Evolutionary conservation across 1,140 invertebrate genomes (phyloP).

Genomic region (Saxidomus purpurata): DNA sequence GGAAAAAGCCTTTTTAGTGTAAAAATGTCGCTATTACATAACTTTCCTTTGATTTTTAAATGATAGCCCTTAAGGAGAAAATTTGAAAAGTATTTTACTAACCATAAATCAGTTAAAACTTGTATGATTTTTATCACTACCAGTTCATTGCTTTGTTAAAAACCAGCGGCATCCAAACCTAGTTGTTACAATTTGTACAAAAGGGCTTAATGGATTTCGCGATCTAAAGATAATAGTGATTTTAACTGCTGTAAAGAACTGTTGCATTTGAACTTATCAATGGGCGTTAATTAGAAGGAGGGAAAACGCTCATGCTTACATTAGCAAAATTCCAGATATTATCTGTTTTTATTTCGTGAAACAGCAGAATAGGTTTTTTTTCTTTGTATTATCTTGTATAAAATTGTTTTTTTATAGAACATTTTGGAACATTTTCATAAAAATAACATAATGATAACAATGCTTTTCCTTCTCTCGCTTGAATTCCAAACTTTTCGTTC

Average conservation of each 20-base stretch:
- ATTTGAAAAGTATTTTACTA: slow-evolving; percentile 34
- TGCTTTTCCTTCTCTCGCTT: too few species aligned
- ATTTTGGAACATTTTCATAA: too few species aligned
- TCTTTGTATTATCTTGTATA: too few species aligned
- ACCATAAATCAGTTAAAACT: slow-evolving; percentile 58
- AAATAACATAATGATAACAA: too few species aligned
- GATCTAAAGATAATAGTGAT: slow-evolving; percentile 23
- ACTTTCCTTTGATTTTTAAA: slow-evolving; percentile 33
- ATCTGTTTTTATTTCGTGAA: background rate
- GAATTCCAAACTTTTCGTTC: too few species aligned
- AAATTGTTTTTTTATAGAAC: too few species aligned
- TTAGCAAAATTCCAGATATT: background rate
- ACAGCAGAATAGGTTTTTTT: too few species aligned
- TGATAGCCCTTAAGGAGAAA: slow-evolving; percentile 26
- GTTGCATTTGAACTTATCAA: slow-evolving; percentile 9
- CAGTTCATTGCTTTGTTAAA: slow-evolving; percentile 15
- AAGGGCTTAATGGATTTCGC: background rate
- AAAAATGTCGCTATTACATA: slow-evolving; percentile 43
- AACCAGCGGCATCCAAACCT: slow-evolving; percentile 21
- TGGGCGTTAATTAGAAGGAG: slow-evolving; percentile 6
- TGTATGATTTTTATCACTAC: slow-evolving; percentile 48
- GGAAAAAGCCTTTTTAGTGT: slow-evolving; percentile 18
- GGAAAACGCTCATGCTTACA: background rate
- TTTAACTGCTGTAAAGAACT: background rate
- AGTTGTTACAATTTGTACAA: slow-evolving; percentile 45